Conservation (phyloP, 2,113 vertebrate genomes). For the Coptodon bakossiorum region DNA sequence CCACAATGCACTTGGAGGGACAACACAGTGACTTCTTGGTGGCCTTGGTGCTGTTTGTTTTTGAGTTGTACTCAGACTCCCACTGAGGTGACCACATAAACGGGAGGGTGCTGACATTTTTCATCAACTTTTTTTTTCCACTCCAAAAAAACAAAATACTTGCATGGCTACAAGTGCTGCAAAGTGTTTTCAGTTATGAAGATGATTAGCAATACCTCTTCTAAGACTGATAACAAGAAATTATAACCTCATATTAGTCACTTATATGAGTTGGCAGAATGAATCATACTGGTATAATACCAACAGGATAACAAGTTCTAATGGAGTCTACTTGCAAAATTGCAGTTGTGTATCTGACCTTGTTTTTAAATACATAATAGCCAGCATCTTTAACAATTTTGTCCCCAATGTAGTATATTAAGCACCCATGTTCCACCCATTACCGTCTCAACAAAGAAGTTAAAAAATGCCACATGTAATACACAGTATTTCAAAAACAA, state of each 20-base stretch:
- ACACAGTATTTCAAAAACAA: not conserved
- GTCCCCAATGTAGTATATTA: not conserved
- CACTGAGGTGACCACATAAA: slow-evolving; percentile 41
- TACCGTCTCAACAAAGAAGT: not conserved
- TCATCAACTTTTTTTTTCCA: not conserved
- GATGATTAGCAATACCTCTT: not conserved
- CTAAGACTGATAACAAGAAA: not conserved
- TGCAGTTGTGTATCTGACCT: not conserved
- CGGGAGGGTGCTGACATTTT: slow-evolving; percentile 18
- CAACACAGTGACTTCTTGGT: slow-evolving; percentile 47
- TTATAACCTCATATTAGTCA: not conserved
- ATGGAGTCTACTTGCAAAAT: not conserved
- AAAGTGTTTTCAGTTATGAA: not conserved
- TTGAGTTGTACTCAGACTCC: slow-evolving; percentile 37
- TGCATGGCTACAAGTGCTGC: not conserved
- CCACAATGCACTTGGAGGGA: slow-evolving; percentile 52
- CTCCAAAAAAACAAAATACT: not conserved
- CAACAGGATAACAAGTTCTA: not conserved
- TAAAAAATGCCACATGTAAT: not conserved
- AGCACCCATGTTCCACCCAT: not conserved
- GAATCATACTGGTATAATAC: not conserved
- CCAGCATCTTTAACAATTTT: not conserved
- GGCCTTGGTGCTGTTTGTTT: slow-evolving; percentile 51
- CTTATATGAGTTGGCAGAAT: not conserved
- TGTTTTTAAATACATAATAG: not conserved